Base-by-base conservation (phyloP, 2,797 vertebrate species). In the Gadopsis bispinosus region DNA sequence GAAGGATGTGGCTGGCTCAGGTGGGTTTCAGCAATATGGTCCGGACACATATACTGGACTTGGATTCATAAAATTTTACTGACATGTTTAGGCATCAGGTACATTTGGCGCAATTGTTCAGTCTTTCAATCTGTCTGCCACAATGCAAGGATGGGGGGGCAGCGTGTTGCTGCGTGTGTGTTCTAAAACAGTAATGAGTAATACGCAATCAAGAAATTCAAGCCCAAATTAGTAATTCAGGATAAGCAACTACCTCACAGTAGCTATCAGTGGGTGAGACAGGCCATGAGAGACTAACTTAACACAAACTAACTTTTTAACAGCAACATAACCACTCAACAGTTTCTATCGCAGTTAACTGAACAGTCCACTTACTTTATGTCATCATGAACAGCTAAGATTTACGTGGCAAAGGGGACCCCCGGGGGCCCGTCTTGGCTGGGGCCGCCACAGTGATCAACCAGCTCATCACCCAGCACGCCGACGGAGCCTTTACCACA, bases 401-500 rank as follows among this genome's bases (percentile, higher is more conserved):
- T 43, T 37, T 37, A n/a, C n/a, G 14, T 58, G 77, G 20, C 43
- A 29, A 26, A 29, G 45, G 37, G 26, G 53, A 59, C 53, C 59
- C 69, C 59, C n/a, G 37, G 9, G 39, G 39, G n/a, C n/a, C 29
- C 54, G 45, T 3, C 53, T 14, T 37, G 26, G 13, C 71, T 53
- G 51, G 51, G 4, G 26, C 65, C 58, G 20, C 48, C 50, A 14
- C 43, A 22, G 45, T 69, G 66, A 75, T 75, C 59, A 59, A 29
- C 22, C 43, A n/a, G 19, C 29, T 75, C 1, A 7, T 61, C 39
- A 80, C 56, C 2, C 5, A 67, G 16, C 16, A 22, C 56, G 39
- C 29, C 19, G 6, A n/a, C 37, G 29, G 47, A 45, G 47, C 29
- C n/a, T 72, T 45, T 17, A 20, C 26, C 13, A 16, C 43, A 16